A percentile compares a stretch with the other conserved stretches of the same genome.
Conservation (phyloP, 2,888 invertebrate species). For the Odontomyia ornata region DNA sequence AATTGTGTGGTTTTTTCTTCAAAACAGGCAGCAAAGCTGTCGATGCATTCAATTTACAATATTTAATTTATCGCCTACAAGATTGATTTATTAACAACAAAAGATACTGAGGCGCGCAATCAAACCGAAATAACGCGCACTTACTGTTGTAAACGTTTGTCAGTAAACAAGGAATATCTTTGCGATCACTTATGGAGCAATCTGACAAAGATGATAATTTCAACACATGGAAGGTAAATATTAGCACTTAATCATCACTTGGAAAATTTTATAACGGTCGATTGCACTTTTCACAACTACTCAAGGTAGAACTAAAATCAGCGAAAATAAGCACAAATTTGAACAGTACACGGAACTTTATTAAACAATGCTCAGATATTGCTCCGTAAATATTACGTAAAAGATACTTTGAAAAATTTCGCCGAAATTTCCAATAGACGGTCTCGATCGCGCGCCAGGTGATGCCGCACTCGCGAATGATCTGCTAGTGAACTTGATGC, state of each 20-base stretch:
- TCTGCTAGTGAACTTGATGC: slow-evolving; percentile 49
- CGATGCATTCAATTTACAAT: neutral
- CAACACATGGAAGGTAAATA: neutral
- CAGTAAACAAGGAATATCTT: neutral
- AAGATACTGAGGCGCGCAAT: neutral
- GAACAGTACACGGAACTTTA: neutral
- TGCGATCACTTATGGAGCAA: neutral
- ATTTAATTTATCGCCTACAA: neutral
- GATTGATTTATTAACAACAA: neutral
- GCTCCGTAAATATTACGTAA: neutral
- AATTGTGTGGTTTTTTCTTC: neutral
- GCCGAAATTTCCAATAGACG: neutral
- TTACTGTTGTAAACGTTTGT: neutral
- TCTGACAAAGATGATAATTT: neutral
- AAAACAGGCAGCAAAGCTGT: neutral
- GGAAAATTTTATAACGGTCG: neutral
- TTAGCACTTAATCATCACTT: neutral
- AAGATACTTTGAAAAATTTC: too few relatives aligned
- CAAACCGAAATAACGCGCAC: neutral
- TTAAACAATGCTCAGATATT: neutral
- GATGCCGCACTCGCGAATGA: slow-evolving; percentile 45
- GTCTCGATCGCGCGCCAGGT: neutral
- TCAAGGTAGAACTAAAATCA: neutral
- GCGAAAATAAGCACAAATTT: neutral
- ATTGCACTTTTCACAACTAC: neutral